These are phyloP conservation scores for Sesamia nonagrioides DNA, from an alignment of 1,140 invertebrate species.

Conservation along the genomic window DNA sequence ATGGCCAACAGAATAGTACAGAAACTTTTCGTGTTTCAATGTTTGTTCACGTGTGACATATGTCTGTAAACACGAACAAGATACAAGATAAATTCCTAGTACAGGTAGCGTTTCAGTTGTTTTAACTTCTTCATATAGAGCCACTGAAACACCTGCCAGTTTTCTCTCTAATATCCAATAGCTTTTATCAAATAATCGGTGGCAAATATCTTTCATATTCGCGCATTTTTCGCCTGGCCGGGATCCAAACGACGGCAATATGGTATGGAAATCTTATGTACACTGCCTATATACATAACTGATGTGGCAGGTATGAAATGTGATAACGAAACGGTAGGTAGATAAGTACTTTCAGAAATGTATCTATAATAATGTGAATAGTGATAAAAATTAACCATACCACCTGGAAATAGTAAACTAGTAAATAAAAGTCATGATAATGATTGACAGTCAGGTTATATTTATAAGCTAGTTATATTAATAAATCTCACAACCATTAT, in stretches of 20 bases:
- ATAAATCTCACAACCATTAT: too few species aligned
- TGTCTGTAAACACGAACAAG: too few species aligned
- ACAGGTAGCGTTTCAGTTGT: background rate
- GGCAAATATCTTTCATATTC: background rate
- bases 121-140: background rate
- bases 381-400: too few species aligned
- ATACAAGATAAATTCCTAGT: too few species aligned
- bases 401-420: too few species aligned
- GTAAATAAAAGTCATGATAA: too few species aligned
- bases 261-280: background rate
- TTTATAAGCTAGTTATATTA: too few species aligned
- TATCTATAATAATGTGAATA: background rate
- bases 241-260: slow-evolving; percentile 17
- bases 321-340: background rate
- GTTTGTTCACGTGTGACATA: too few species aligned
- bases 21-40: too few species aligned
- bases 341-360: background rate
- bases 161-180: background rate
- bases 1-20: too few species aligned
- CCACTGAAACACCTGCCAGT: slow-evolving; percentile 9
- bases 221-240: background rate
- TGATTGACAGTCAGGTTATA: too few species aligned
- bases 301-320: background rate
- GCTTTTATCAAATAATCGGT: slow-evolving; percentile 15
- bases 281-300: background rate